Evolutionary conservation across 23 tunicate genomes (phyloP).

Genomic region (Styela clava): DNA sequence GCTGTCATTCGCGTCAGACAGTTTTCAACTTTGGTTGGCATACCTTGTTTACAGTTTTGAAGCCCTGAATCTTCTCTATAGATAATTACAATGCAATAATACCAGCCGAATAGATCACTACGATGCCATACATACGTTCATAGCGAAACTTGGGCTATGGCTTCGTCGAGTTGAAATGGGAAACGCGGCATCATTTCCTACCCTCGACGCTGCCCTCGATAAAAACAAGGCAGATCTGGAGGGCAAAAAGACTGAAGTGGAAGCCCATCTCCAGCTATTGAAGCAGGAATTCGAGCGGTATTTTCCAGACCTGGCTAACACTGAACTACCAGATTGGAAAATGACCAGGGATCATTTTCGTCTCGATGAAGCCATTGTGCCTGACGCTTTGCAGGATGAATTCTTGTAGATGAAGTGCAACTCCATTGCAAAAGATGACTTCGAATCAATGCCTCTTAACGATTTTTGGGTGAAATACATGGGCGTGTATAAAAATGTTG

Average conservation of each 20-base stretch:
- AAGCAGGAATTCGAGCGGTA: constrained; percentile 36
- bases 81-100: constrained; percentile 33
- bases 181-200: constrained; percentile 42
- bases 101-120: constrained; percentile 4
- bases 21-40: constrained; percentile 30
- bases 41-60: no score
- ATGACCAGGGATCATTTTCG: constrained; percentile 48
- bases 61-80: constrained; percentile 25
- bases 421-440: background rate
- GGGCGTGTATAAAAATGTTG: no score
- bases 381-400: background rate
- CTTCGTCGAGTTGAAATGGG: constrained; percentile 42
- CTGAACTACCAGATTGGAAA: constrained; percentile 40
- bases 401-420: background rate
- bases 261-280: constrained; percentile 24
- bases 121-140: no score
- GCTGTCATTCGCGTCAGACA: background rate
- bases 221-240: constrained; percentile 10
- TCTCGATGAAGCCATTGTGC: background rate
- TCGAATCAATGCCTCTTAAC: no score
- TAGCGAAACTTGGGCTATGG: constrained; percentile 44
- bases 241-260: constrained; percentile 31
- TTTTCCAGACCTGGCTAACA: constrained; percentile 33
- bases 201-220: constrained; percentile 29
- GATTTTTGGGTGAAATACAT: no score